A percentile compares a stretch with the other conserved stretches of the same genome.
Conservation (phyloP, 2,797 vertebrate species). For the Manis pentadactyla region DNA sequence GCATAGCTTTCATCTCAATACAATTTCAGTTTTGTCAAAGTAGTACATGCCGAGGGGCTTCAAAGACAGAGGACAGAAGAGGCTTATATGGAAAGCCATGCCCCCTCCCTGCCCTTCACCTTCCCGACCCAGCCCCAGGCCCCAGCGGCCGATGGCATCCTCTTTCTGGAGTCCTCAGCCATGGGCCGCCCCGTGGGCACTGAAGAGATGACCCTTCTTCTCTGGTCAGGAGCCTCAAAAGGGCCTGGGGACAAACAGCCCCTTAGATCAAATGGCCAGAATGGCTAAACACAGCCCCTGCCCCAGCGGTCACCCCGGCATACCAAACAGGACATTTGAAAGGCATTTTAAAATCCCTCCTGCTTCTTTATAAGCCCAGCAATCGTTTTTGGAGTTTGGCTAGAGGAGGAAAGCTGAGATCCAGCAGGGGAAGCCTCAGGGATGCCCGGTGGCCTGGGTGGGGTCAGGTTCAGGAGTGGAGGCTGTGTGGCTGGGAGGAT, state of each 20-base stretch:
- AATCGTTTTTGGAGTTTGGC: background rate
- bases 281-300: background rate
- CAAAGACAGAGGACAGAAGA: background rate
- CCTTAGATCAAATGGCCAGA: background rate
- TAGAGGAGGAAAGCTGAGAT: background rate
- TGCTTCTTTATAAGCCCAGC: background rate
- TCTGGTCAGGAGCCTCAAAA: background rate
- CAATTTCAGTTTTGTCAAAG: slow-evolving; percentile 48
- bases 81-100: background rate
- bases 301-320: background rate
- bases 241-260: background rate
- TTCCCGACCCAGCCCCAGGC: background rate
- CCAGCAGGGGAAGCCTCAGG: background rate
- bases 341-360: background rate
- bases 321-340: background rate
- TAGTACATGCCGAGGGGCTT: background rate
- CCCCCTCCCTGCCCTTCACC: background rate
- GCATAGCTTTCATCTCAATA: background rate
- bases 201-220: background rate
- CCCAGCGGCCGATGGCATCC: background rate
- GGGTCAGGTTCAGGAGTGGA: background rate
- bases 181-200: background rate
- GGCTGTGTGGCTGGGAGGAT: background rate
- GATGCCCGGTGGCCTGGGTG: background rate
- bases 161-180: background rate